A percentile compares a stretch with the other conserved stretches of the same genome.
Evolutionary conservation across 2,113 vertebrate species (phyloP).

Genomic region (Trinectes maculatus): DNA sequence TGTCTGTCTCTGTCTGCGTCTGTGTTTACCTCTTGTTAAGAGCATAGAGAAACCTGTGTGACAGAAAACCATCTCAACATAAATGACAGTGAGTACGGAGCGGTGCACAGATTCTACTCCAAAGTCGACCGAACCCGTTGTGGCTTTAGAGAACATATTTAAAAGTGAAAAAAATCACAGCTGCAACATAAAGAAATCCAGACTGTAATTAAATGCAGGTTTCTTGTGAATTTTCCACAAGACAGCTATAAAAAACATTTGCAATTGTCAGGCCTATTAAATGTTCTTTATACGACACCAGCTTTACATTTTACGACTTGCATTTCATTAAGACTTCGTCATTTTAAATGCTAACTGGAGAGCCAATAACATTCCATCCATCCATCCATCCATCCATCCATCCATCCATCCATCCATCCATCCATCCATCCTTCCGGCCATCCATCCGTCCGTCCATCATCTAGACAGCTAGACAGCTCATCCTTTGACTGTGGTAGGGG

Average conservation of each 20-base stretch:
- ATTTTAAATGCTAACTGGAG: conserved; percentile 5
- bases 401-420: too few species aligned
- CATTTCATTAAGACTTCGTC: background rate
- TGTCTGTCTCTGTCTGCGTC: conserved; percentile 10
- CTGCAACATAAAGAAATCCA: conserved; percentile 3
- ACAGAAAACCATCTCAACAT: conserved; percentile 1
- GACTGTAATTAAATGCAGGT: background rate
- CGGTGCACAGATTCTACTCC: background rate
- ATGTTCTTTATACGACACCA: background rate
- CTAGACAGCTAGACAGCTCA: too few species aligned
- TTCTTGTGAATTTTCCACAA: conserved; percentile 1
- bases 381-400: too few species aligned
- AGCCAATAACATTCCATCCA: too few species aligned
- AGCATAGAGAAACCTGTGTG: background rate
- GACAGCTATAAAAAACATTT: background rate
- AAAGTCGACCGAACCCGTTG: background rate
- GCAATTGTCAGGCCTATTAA: background rate
- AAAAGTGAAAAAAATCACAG: background rate
- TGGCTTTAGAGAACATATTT: background rate
- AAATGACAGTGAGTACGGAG: background rate
- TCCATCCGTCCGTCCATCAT: too few species aligned
- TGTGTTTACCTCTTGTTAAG: conserved; percentile 38
- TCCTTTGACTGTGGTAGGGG: too few species aligned
- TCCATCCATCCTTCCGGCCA: too few species aligned
- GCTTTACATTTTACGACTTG: conserved; percentile 2